Percentiles rank a stretch among this genome's conserved stretches.
Evolutionary conservation across 92 coral and sea anemone genomes (phyloP).

Genomic region (Plumapathes pennacea): DNA sequence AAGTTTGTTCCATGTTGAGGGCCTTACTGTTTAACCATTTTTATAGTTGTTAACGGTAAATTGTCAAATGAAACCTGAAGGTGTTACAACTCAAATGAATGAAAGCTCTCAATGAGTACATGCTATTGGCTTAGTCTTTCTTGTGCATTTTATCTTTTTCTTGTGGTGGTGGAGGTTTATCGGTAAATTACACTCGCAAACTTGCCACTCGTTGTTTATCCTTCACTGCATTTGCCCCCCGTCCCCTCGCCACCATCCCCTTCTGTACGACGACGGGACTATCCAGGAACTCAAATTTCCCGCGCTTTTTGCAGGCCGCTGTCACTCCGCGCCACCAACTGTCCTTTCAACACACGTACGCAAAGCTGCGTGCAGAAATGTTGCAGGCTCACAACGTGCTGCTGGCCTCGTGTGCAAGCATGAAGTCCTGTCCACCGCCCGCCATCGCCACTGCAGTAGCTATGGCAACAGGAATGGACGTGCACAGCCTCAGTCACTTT

Average conservation of each 20-base stretch:
- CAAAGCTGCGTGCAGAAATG: constrained; percentile 73
- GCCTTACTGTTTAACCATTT: too few relatives aligned
- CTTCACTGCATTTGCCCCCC: too few relatives aligned
- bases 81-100: background rate
- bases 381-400: constrained; percentile 82
- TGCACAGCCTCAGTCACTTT: constrained; percentile 83
- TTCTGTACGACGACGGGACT: too few relatives aligned
- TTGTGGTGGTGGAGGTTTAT: too few relatives aligned
- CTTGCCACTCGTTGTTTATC: too few relatives aligned
- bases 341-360: constrained; percentile 75
- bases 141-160: too few relatives aligned
- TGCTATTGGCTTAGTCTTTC: background rate
- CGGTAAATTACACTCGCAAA: too few relatives aligned
- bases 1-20: background rate
- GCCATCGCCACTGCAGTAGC: constrained; percentile 99
- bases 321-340: constrained; percentile 73
- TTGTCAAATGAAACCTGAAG: background rate
- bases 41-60: too few relatives aligned
- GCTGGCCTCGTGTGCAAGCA: constrained; percentile 86
- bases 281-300: too few relatives aligned
- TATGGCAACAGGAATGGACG: constrained; percentile 98
- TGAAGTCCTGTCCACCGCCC: constrained; percentile 98
- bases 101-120: background rate
- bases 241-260: too few relatives aligned
- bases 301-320: constrained; percentile 71